A percentile compares a stretch with the other conserved stretches of the same genome.
Evolutionary conservation across 2,113 vertebrate genomes (phyloP).

Genomic region (Eubucco bourcierii): DNA sequence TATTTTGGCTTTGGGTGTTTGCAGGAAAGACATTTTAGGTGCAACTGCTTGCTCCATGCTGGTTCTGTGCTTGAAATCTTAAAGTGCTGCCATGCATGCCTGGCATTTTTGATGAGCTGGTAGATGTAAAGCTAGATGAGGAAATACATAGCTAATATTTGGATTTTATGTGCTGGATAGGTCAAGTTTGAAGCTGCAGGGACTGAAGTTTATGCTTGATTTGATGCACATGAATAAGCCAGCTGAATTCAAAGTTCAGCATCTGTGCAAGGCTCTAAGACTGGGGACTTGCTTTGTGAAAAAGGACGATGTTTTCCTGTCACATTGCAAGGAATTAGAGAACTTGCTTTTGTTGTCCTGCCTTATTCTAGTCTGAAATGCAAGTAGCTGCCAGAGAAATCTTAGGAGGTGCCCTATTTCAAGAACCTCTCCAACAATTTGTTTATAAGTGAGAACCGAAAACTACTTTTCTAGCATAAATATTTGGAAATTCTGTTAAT

Average conservation of each 20-base stretch:
- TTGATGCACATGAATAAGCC: slow-evolving; percentile 15
- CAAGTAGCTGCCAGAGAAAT: slow-evolving; percentile 28
- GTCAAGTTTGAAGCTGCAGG: slow-evolving; percentile 38
- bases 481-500: slow-evolving; percentile 50
- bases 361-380: slow-evolving; percentile 8
- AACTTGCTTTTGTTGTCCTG: not conserved
- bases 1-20: not conserved
- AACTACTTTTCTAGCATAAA: not conserved
- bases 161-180: slow-evolving; percentile 7
- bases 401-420: slow-evolving; percentile 32
- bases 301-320: not conserved
- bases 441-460: slow-evolving; percentile 20
- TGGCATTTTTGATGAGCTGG: not conserved
- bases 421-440: slow-evolving; percentile 42
- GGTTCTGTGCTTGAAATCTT: not conserved
- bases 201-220: slow-evolving; percentile 42
- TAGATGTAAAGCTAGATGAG: not conserved
- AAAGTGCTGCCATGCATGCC: accelerated
- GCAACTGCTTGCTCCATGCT: not conserved
- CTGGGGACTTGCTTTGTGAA: not conserved
- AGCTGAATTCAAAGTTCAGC: slow-evolving; percentile 52
- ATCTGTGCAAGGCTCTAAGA: slow-evolving; percentile 32
- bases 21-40: not conserved
- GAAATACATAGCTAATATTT: not conserved
- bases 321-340: not conserved